Percentiles rank a stretch among this genome's conserved stretches.
Conservation (phyloP, 1,140 invertebrate species). For the Drosophila orosa region DNA sequence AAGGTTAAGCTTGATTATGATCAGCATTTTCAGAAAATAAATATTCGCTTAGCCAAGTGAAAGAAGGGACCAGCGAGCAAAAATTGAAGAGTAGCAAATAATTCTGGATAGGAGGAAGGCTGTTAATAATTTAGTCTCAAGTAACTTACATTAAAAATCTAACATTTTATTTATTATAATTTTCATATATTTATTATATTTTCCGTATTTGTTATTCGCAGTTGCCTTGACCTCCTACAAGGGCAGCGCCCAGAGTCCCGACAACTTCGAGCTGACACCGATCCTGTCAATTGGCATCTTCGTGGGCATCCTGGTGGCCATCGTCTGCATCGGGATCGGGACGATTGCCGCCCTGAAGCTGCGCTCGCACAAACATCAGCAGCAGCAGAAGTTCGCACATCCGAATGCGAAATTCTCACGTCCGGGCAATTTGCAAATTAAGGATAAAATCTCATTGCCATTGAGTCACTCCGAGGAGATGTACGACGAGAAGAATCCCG, state of each 20-base stretch:
- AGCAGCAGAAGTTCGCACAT: constrained; percentile 80
- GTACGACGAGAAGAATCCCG: constrained; percentile 93
- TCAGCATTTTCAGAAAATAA: constrained; percentile 14
- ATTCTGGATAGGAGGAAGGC: too few species aligned
- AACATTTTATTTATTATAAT: background rate
- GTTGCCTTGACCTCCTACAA: constrained; percentile 84
- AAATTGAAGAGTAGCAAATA: background rate
- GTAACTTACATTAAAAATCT: background rate
- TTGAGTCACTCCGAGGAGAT: constrained; percentile 88
- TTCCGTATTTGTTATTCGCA: constrained; percentile 34
- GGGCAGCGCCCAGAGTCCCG: constrained; percentile 85
- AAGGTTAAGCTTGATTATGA: constrained; percentile 31
- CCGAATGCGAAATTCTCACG: constrained; percentile 85
- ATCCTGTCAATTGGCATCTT: constrained; percentile 88
- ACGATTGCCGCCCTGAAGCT: constrained; percentile 89
- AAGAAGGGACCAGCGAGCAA: background rate
- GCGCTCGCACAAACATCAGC: constrained; percentile 85
- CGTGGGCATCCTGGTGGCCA: constrained; percentile 89
- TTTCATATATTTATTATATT: background rate
- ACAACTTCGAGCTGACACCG: constrained; percentile 89
- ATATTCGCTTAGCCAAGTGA: background rate
- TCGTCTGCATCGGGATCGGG: constrained; percentile 88
- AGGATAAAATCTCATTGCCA: constrained; percentile 88
- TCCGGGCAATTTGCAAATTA: constrained; percentile 87
- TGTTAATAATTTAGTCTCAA: too few species aligned